Percentiles rank a stretch among this genome's conserved stretches.
phyloP scores from a whole-genome alignment of 2,797 vertebrate species.

The Argentina silus region DNA sequence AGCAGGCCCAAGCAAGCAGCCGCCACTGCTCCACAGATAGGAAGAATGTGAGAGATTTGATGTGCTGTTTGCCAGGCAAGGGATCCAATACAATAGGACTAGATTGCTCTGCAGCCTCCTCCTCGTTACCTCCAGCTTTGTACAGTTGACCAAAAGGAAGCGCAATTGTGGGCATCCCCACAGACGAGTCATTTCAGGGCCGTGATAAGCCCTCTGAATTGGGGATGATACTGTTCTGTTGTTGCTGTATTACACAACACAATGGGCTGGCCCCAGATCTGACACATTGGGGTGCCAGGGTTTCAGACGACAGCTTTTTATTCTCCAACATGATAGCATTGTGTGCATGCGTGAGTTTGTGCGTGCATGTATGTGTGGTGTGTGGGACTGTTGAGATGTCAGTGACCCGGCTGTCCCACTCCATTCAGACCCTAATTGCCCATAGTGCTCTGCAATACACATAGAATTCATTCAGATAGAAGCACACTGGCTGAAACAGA shows the following conservation, averaged over 20 bases:
- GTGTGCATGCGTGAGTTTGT: background rate
- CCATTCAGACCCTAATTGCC: slow-evolving; percentile 38
- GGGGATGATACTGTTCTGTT: slow-evolving; percentile 65
- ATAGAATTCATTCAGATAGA: slow-evolving; percentile 50
- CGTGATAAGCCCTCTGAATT: slow-evolving; percentile 72
- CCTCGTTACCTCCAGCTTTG: slow-evolving; percentile 65
- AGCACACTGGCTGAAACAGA: slow-evolving; percentile 17
- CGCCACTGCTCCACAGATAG: slow-evolving; percentile 17
- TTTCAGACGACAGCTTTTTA: slow-evolving; percentile 32
- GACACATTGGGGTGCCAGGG: slow-evolving; percentile 49
- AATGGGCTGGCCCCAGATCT: slow-evolving; percentile 68
- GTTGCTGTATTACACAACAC: slow-evolving; percentile 67
- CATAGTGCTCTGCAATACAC: background rate
- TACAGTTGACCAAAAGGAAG: slow-evolving; percentile 55
- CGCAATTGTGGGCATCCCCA: slow-evolving; percentile 68
- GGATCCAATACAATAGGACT: slow-evolving; percentile 65
- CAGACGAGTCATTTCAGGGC: slow-evolving; percentile 77
- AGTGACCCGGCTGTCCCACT: slow-evolving; percentile 22
- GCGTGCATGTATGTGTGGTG: background rate
- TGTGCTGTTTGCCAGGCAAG: slow-evolving; percentile 57
- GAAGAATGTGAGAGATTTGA: slow-evolving; percentile 48
- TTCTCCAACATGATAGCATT: slow-evolving; percentile 21
- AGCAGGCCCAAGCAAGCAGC: slow-evolving; percentile 3
- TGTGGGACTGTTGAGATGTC: slow-evolving; percentile 22
- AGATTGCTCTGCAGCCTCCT: slow-evolving; percentile 64